Percentiles rank a stretch among this genome's conserved stretches.
These are phyloP conservation scores for Conistra vaccinii DNA, from an alignment of 2,888 invertebrate species.

Conservation along the genomic window DNA sequence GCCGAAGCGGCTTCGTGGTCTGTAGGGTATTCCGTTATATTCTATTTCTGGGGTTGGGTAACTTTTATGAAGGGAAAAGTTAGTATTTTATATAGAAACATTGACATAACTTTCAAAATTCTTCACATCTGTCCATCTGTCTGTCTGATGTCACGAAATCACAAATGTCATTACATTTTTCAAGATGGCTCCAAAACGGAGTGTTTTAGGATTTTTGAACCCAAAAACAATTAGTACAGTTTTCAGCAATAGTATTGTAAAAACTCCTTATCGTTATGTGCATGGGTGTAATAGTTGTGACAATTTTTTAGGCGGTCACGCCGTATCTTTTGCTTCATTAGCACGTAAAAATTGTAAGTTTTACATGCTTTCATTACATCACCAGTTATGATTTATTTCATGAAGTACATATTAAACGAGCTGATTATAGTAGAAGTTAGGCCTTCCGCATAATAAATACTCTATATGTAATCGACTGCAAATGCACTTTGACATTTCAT, in stretches of 20 bases:
- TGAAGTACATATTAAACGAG: conserved; percentile 7
- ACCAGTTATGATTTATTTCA: conserved; percentile 73
- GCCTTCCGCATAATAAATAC: background rate
- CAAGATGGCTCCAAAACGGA: conserved; percentile 92
- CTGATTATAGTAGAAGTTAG: conserved; percentile 5
- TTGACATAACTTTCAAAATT: conserved; percentile 30
- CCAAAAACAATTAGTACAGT: conserved; percentile 90
- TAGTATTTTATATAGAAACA: conserved; percentile 24
- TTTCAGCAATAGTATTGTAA: conserved; percentile 87
- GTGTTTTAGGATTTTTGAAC: conserved; percentile 91
- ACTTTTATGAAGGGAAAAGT: background rate
- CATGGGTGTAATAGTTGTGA: conserved; percentile 89
- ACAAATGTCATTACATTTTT: conserved; percentile 71
- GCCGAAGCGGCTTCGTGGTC: too few relatives aligned
- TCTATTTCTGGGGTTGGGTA: background rate
- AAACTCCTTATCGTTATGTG: conserved; percentile 87
- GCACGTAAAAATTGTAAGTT: conserved; percentile 88
- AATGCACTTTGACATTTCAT: conserved; percentile 62
- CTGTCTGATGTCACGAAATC: conserved; percentile 19
- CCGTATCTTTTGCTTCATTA: conserved; percentile 78
- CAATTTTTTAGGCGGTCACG: conserved; percentile 77
- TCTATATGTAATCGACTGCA: conserved; percentile 8
- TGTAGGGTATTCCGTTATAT: background rate
- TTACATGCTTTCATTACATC: conserved; percentile 89
- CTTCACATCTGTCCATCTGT: conserved; percentile 11